Base-by-base conservation (phyloP, 2,888 invertebrate genomes). In the Eupithecia exiguata region DNA sequence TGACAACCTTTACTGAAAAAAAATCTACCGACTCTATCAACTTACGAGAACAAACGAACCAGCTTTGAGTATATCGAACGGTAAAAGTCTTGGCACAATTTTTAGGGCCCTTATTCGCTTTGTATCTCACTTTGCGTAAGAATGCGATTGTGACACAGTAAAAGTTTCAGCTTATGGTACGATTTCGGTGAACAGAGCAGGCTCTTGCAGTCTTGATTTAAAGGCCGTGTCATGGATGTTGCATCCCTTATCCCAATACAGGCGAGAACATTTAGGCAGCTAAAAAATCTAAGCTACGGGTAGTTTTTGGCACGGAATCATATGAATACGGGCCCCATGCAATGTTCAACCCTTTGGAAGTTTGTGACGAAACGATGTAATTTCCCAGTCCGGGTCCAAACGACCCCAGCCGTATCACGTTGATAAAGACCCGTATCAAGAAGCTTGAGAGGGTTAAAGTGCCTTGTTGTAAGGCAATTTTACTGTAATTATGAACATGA, bases 321-420 rank as follows among this genome's bases (percentile, higher is more conserved):
- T n/a, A 21, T 36, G 38, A 65, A 65, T 65, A 65, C 35, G 21
- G 63, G 5, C 7, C n/a, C 63, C 35, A 36, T 66, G 38, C 66
- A 71, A 72, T 75, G 69, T 71, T 71, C 36, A 61, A 74, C 74
- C 75, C 66, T 66, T 66, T 66, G 10, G 66, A 66, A 66, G 40
- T 43, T 66, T 66, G 80, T 76, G 80, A 70, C 70, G 82, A 79
- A 83, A 84, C 84, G 85, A 86, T 75, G 87, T 89, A 88, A 89
- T 90, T 87, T 90, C 90, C 89, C 85, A 40, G 78, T 79, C 78
- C 74, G 77, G 83, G 80, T 78, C 84, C 74, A 83, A 88, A 88
- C 87, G 87, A 88, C 86, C 86, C 84, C 80, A 84, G 83, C 85
- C 84, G 84, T 87, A 88, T 87, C 85, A 78, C 79, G 84, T 82